These are phyloP conservation scores for Telmatherina bonti DNA, from an alignment of 2,797 vertebrate genomes.

Conservation along the genomic window DNA sequence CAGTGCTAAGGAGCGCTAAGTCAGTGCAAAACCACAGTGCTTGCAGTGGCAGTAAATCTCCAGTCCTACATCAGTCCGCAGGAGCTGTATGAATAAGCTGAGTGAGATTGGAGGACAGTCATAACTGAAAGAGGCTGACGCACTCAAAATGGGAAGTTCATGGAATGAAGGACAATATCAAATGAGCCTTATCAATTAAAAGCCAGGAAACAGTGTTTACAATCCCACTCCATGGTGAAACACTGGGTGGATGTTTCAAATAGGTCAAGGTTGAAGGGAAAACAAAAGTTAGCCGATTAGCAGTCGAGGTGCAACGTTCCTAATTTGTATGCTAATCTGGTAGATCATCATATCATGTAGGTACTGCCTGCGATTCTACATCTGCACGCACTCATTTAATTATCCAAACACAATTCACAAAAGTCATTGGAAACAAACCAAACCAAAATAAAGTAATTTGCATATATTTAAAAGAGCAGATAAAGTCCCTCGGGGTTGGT, in stretches of 20 bases:
- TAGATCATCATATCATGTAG: slow-evolving; percentile 73
- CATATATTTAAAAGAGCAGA: slow-evolving; percentile 86
- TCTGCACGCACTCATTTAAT: slow-evolving; percentile 83
- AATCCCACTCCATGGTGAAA: slow-evolving; percentile 68
- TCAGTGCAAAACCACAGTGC: slow-evolving; percentile 21
- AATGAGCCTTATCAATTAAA: slow-evolving; percentile 78
- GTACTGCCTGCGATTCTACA: slow-evolving; percentile 75
- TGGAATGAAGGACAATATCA: slow-evolving; percentile 77
- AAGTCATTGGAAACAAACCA: slow-evolving; percentile 84
- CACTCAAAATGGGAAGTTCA: slow-evolving; percentile 49
- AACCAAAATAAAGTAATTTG: slow-evolving; percentile 86
- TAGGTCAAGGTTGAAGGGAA: slow-evolving; percentile 83
- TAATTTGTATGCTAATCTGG: slow-evolving; percentile 84
- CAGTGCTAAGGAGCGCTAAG: slow-evolving; percentile 21
- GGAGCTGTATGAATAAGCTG: slow-evolving; percentile 62
- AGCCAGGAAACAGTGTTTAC: slow-evolving; percentile 69
- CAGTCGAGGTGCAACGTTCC: slow-evolving; percentile 83
- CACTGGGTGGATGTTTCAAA: slow-evolving; percentile 71
- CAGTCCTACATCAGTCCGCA: slow-evolving; percentile 32
- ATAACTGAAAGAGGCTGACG: slow-evolving; percentile 66
- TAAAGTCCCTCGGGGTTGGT: slow-evolving; percentile 82
- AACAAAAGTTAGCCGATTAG: slow-evolving; percentile 85
- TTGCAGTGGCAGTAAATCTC: slow-evolving; percentile 18
- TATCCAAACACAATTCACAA: slow-evolving; percentile 84
- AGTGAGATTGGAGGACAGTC: slow-evolving; percentile 34